Percentiles rank a stretch among this genome's conserved stretches.
phyloP scores from a whole-genome alignment of 2,797 vertebrate genomes.

The Brachymystax lenok region DNA sequence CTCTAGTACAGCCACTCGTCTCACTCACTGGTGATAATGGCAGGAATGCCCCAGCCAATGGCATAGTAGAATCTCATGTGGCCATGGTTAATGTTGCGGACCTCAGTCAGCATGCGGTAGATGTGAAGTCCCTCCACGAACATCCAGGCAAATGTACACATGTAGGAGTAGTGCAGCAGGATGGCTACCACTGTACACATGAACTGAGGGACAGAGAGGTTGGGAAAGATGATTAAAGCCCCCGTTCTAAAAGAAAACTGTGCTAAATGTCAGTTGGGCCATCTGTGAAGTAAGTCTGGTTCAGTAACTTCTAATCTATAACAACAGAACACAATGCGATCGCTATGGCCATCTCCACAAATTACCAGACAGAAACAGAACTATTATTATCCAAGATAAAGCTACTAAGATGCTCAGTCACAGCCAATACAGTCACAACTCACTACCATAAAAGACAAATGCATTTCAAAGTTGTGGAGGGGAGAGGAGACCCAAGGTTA shows the following conservation, averaged over 20 bases:
- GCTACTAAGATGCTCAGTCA: no score
- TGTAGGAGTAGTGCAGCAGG: slow-evolving; percentile 83
- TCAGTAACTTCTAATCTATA: not conserved
- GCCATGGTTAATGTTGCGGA: slow-evolving; percentile 83
- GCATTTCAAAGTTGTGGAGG: no score
- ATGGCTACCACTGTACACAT: slow-evolving; percentile 84
- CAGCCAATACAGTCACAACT: no score
- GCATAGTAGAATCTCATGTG: slow-evolving; percentile 88
- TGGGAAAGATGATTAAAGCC: not conserved
- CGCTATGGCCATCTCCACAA: no score
- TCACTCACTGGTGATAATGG: slow-evolving; percentile 82
- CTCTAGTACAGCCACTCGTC: no score
- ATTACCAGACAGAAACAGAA: no score
- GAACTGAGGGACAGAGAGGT: slow-evolving; percentile 66
- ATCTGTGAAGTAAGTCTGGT: not conserved
- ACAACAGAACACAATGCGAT: no score
- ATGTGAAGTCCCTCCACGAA: slow-evolving; percentile 87
- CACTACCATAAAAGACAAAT: no score
- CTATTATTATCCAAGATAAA: no score
- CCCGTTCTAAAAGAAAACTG: no score
- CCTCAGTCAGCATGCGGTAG: slow-evolving; percentile 87
- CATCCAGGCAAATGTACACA: slow-evolving; percentile 87
- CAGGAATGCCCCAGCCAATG: slow-evolving; percentile 86
- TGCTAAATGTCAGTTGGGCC: no score
- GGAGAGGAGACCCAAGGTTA: no score